phyloP scores from a whole-genome alignment of 2,797 vertebrate species.

The Acanthornis magna region DNA sequence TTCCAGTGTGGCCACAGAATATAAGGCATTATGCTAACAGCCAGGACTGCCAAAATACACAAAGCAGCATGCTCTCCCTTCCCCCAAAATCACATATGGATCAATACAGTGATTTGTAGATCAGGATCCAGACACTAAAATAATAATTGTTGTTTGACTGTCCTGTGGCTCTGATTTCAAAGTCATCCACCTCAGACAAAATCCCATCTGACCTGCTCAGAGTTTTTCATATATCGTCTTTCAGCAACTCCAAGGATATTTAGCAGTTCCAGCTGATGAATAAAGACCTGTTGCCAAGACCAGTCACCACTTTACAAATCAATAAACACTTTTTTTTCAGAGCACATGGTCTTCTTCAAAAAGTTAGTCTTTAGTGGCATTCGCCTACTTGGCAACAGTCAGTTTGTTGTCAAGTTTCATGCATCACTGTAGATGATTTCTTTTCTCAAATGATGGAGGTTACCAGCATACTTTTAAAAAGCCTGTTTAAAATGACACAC shows the following conservation, averaged over 20 bases:
- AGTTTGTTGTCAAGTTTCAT: neutral
- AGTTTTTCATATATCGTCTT: neutral
- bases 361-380: neutral
- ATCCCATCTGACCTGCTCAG: neutral
- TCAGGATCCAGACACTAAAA: slow-evolving; percentile 37
- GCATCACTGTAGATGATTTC: neutral
- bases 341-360: neutral
- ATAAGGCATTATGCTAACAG: neutral
- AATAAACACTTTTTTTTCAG: neutral
- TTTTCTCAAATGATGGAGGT: neutral
- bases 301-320: slow-evolving; percentile 15
- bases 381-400: neutral
- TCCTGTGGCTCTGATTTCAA: slow-evolving; percentile 27
- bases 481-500: neutral
- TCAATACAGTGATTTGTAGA: slow-evolving; percentile 39
- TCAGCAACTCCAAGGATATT: slow-evolving; percentile 12
- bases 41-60: slow-evolving; percentile 10
- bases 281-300: slow-evolving; percentile 7
- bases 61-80: neutral
- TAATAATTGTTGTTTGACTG: neutral
- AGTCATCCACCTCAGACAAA: slow-evolving; percentile 12
- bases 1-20: neutral
- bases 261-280: slow-evolving; percentile 25
- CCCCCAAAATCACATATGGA: neutral
- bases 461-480: neutral